These are phyloP conservation scores for Malurus alboscapulatus DNA, from an alignment of 2,113 vertebrate species.

Conservation along the genomic window DNA sequence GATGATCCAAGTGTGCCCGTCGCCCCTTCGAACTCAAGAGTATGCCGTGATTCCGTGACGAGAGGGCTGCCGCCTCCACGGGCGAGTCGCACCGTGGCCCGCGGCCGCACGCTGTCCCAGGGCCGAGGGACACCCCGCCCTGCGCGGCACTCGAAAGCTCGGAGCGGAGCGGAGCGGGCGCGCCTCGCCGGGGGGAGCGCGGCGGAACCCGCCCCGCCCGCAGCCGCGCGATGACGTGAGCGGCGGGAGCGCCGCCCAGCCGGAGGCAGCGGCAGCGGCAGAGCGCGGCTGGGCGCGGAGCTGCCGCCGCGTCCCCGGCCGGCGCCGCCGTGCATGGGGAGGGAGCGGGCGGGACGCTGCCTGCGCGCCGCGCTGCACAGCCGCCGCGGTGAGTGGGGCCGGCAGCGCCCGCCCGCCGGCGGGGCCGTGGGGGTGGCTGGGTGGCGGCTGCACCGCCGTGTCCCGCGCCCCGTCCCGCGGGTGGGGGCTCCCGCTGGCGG, in stretches of 20 bases:
- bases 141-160: neutral
- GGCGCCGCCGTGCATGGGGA: too few species aligned
- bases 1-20: accelerated
- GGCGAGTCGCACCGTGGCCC: accelerated
- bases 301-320: too few species aligned
- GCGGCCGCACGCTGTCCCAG: accelerated
- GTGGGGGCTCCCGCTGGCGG: neutral
- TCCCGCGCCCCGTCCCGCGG: too few species aligned
- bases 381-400: too few species aligned
- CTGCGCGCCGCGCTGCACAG: too few species aligned
- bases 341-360: too few species aligned
- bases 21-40: neutral
- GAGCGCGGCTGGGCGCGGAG: too few species aligned
- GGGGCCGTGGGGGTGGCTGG: too few species aligned
- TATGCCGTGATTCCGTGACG: neutral
- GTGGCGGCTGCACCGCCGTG: too few species aligned
- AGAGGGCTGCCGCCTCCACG: accelerated
- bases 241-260: too few species aligned
- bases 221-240: neutral
- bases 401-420: too few species aligned
- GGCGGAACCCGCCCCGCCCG: neutral
- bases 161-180: neutral
- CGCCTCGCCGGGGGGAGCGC: neutral
- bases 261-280: too few species aligned
- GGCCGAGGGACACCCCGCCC: accelerated